phyloP scores from a whole-genome alignment of 1,140 invertebrate species.

The honey bee (Apis mellifera) region Amel_HAv3.1 CM009940.2:3891001-3891500 shows the following conservation, averaged over 20 bases:
- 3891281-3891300: slow-evolving; percentile 72
- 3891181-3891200: slow-evolving; percentile 84
- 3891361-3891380: too few relatives aligned
- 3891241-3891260: slow-evolving; percentile 82
- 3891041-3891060: neutral
- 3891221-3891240: slow-evolving; percentile 75
- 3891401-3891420: too few relatives aligned
- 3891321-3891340: neutral
- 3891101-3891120: slow-evolving; percentile 90
- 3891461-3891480: too few relatives aligned
- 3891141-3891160: slow-evolving; percentile 75
- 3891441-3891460: too few relatives aligned
- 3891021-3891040: neutral
- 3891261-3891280: slow-evolving; percentile 85
- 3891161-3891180: slow-evolving; percentile 84
- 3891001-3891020: neutral
- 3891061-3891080: slow-evolving; percentile 61
- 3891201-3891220: slow-evolving; percentile 79
- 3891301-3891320: slow-evolving; percentile 68
- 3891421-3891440: too few relatives aligned
- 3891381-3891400: too few relatives aligned
- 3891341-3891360: too few relatives aligned
- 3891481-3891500: too few relatives aligned
- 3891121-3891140: slow-evolving; percentile 85
- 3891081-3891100: slow-evolving; percentile 79